These are phyloP conservation scores for Sternarchorhynchus goeldii DNA, from an alignment of 2,797 vertebrate species.

Conservation along the genomic window DNA sequence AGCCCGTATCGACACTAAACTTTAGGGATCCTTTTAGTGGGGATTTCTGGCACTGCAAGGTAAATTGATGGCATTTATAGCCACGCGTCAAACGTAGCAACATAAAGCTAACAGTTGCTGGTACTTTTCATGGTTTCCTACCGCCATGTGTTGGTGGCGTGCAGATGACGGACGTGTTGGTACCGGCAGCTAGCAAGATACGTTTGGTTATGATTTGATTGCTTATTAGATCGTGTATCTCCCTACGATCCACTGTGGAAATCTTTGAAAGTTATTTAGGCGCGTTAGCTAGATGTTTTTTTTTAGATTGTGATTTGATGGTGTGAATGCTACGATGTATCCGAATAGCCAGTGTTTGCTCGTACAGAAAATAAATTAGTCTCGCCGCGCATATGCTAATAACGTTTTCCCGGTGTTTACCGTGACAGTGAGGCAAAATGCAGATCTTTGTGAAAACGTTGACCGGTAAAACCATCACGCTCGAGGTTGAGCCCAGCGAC, in stretches of 20 bases:
- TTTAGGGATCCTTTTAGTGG: background rate
- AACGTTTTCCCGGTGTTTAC: background rate
- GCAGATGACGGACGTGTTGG: background rate
- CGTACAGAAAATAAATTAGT: too few relatives aligned
- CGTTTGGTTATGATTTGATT: too few relatives aligned
- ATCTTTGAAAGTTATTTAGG: too few relatives aligned
- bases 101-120: background rate
- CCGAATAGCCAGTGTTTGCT: too few relatives aligned
- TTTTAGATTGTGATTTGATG: too few relatives aligned
- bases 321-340: too few relatives aligned
- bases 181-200: too few relatives aligned
- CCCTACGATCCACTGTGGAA: too few relatives aligned
- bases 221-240: too few relatives aligned
- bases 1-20: rapidly evolving
- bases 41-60: background rate
- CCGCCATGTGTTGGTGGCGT: slow-evolving; percentile 37
- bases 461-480: slow-evolving; percentile 64
- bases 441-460: slow-evolving; percentile 64
- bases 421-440: slow-evolving; percentile 48
- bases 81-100: background rate
- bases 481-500: slow-evolving; percentile 84
- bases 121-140: background rate
- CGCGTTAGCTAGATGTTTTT: too few relatives aligned
- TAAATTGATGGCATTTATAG: background rate
- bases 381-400: too few relatives aligned